These are phyloP conservation scores for Troides helena DNA, from an alignment of 2,888 invertebrate species.

Conservation along the genomic window DNA sequence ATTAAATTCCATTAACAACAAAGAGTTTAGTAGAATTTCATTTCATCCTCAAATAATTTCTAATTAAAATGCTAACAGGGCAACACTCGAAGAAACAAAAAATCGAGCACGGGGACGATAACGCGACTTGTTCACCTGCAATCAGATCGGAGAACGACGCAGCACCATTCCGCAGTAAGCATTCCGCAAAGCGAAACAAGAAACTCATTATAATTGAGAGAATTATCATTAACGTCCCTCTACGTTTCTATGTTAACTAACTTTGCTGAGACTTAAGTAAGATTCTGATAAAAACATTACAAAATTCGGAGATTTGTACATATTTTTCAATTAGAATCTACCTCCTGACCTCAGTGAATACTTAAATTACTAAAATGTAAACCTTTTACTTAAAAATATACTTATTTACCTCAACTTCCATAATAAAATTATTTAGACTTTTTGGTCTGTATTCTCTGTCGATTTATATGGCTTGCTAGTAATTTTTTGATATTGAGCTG, in stretches of 20 bases:
- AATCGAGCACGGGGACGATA: constrained; percentile 4
- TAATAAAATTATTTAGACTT: no score
- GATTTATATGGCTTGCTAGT: no score
- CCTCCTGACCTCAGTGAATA: no score
- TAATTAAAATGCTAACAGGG: constrained; percentile 17
- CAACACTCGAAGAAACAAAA: neutral
- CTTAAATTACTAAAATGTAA: no score
- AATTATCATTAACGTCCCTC: constrained; percentile 26
- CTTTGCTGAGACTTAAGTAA: no score
- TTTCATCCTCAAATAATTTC: neutral
- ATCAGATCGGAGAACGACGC: constrained; percentile 4
- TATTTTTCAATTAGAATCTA: no score
- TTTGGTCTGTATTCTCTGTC: no score
- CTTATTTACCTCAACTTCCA: no score
- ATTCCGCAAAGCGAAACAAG: constrained; percentile 49
- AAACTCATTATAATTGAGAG: constrained; percentile 49
- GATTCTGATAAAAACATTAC: no score
- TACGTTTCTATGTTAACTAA: constrained; percentile 1
- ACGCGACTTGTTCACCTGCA: constrained; percentile 5
- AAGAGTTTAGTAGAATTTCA: neutral
- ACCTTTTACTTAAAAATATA: no score
- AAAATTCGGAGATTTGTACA: no score
- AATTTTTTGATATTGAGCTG: no score
- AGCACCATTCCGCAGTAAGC: constrained; percentile 38
- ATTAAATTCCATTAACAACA: neutral